Evolutionary conservation across 2,888 invertebrate species (phyloP).

Genomic region (Eledona agricola): DNA sequence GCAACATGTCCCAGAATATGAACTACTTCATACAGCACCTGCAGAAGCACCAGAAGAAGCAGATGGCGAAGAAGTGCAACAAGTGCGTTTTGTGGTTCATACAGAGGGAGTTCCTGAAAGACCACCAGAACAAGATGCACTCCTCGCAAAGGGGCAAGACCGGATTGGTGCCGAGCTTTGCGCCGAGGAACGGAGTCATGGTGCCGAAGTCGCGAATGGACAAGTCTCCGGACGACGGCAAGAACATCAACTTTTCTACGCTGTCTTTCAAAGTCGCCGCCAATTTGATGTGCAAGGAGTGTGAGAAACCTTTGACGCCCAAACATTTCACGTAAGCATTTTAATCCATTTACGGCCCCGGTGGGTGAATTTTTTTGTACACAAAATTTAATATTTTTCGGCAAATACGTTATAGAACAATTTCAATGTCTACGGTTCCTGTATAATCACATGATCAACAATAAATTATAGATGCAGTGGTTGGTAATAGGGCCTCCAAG

Average conservation of each 20-base stretch:
- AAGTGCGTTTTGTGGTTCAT: slow-evolving; percentile 81
- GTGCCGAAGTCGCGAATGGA: slow-evolving; percentile 61
- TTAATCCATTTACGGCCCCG: background rate
- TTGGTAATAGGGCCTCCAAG: too few relatives aligned
- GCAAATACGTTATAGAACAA: slow-evolving; percentile 15
- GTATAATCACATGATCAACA: too few relatives aligned
- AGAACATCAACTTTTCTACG: slow-evolving; percentile 61
- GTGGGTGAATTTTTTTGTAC: slow-evolving; percentile 6
- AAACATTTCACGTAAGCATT: slow-evolving; percentile 80
- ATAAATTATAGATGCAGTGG: too few relatives aligned
- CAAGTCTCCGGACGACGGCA: slow-evolving; percentile 54
- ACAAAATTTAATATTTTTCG: slow-evolving; percentile 35
- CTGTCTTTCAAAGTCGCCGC: slow-evolving; percentile 61
- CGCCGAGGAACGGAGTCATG: slow-evolving; percentile 57
- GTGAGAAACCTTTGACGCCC: slow-evolving; percentile 75
- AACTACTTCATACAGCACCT: slow-evolving; percentile 75
- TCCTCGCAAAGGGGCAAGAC: slow-evolving; percentile 55
- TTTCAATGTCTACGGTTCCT: too few relatives aligned
- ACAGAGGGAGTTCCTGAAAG: slow-evolving; percentile 72
- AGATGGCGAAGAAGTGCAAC: slow-evolving; percentile 71
- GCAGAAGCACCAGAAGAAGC: slow-evolving; percentile 74
- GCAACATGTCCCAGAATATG: slow-evolving; percentile 70
- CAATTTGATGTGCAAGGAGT: slow-evolving; percentile 76
- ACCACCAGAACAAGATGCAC: slow-evolving; percentile 65
- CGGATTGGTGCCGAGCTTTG: slow-evolving; percentile 55